Evolutionary conservation across 2,888 invertebrate genomes (phyloP).

Genomic region (Xylota sylvarum): DNA sequence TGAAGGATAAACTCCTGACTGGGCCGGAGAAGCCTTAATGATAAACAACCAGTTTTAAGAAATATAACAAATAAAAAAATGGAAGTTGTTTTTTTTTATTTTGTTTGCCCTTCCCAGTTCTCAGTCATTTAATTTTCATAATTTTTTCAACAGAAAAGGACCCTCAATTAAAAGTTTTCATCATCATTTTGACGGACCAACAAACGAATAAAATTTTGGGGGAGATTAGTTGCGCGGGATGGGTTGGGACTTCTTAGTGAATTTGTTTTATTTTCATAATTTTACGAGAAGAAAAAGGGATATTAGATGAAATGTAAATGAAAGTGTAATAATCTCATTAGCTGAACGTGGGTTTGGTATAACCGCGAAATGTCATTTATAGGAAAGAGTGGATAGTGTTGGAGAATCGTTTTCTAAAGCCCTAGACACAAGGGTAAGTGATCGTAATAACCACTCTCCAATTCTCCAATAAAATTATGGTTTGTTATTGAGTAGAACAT

Average conservation of each 20-base stretch:
- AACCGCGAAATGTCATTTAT: constrained; percentile 31
- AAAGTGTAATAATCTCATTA: constrained; percentile 8
- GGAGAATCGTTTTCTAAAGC: too few relatives aligned
- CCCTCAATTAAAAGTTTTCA: constrained; percentile 49
- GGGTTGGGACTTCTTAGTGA: neutral
- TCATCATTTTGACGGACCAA: constrained; percentile 42
- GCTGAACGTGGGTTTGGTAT: neutral
- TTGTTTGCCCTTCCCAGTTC: constrained; percentile 10
- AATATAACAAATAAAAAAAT: constrained; percentile 28
- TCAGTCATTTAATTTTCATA: constrained; percentile 38
- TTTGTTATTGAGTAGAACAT: too few relatives aligned
- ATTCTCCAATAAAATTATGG: too few relatives aligned
- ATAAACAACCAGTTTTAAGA: constrained; percentile 29
- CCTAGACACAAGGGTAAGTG: too few relatives aligned
- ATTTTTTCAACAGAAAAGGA: constrained; percentile 40
- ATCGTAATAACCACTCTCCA: too few relatives aligned
- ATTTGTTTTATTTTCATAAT: constrained; percentile 8
- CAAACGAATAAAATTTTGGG: constrained; percentile 21
- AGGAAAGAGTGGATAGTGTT: neutral
- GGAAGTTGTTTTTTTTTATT: neutral
- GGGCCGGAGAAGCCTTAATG: constrained; percentile 23
- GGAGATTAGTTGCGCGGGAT: neutral
- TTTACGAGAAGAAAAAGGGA: constrained; percentile 11
- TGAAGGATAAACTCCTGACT: constrained; percentile 13
- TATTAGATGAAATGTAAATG: constrained; percentile 14